Evolutionary conservation across 2,797 vertebrate species (phyloP), one percentile per base, ranked within the genome.

Genomic region (Lithobates pipiens): DNA sequence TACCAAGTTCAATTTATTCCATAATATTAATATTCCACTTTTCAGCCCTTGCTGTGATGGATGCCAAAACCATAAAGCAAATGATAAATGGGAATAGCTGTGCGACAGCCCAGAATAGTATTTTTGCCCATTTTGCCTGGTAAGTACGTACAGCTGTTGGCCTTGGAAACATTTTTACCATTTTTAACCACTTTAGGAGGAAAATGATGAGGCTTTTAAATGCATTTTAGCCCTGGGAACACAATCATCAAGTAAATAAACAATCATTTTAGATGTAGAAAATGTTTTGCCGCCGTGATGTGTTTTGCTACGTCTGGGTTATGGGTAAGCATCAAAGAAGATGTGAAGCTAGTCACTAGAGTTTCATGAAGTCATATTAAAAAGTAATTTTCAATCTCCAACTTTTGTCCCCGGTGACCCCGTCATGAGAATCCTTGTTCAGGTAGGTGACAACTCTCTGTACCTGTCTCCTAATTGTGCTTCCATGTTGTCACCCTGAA

Each of bases 1-100:
- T 63, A 70, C 5, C 68, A 21, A 9, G n/a, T 9, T 11, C 50
- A 63, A 39, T 77, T 67, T 44, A 67, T 78, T 78, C 27, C 23
- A 67, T 44, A n/a, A 36, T 25, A 67, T 78, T 67, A 44, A 78
- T 18, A 3, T n/a, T 67, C 76, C 61, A 44, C n/a, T 78, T 57
- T 67, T 44, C 36, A 21, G 8, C 5, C 34, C 13, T 67, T 44
- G 4, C 36, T 23, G 57, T 23, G 10, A 16, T 63, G 23, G 27
- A 44, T 18, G 34, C 65, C 63, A 25, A 77, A 39, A 39, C 36
- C 36, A 39, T 39, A 39, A 39, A 39, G 6, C 34, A 36, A 77
- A 77, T 67, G 29, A 18, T 32, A 42, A 7, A 76, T 32, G 46
- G 39, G 39, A 39, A 10, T 9, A 39, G 25, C 34, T 16, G 36